Conservation (phyloP, 2,888 invertebrate genomes). For the Nymphalis polychloros region DNA sequence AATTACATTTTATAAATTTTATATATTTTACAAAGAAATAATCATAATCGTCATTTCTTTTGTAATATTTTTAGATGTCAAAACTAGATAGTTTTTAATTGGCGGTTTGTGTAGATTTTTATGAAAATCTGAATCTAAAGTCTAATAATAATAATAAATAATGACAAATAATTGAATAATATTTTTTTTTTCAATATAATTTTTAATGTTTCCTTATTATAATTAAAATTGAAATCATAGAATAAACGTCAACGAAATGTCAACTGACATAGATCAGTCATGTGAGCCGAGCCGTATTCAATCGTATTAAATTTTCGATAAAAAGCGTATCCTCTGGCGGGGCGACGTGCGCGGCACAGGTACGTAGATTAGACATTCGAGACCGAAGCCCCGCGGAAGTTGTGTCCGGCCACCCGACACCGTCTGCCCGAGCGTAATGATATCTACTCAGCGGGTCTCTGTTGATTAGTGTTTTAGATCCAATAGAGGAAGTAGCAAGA, state of each 20-base stretch:
- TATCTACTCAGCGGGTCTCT: slow-evolving; percentile 22
- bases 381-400: slow-evolving; percentile 70
- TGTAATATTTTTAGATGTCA: too few species aligned
- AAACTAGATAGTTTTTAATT: too few species aligned
- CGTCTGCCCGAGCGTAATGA: slow-evolving; percentile 42
- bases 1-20: too few species aligned
- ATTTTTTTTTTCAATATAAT: neutral
- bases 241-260: slow-evolving; percentile 3
- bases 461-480: neutral
- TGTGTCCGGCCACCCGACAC: slow-evolving; percentile 68
- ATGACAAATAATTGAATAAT: neutral
- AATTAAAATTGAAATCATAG: too few species aligned
- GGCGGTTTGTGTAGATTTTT: too few species aligned
- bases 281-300: neutral
- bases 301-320: slow-evolving; percentile 17
- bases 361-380: slow-evolving; percentile 64
- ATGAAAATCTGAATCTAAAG: too few species aligned
- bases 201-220: too few species aligned
- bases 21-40: too few species aligned
- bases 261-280: slow-evolving; percentile 4
- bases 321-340: slow-evolving; percentile 25
- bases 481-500: neutral
- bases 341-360: slow-evolving; percentile 38
- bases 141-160: too few species aligned
- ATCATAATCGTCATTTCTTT: too few species aligned